Evolutionary conservation across 2,113 vertebrate genomes (phyloP).

Genomic region (Mustelus asterias): DNA sequence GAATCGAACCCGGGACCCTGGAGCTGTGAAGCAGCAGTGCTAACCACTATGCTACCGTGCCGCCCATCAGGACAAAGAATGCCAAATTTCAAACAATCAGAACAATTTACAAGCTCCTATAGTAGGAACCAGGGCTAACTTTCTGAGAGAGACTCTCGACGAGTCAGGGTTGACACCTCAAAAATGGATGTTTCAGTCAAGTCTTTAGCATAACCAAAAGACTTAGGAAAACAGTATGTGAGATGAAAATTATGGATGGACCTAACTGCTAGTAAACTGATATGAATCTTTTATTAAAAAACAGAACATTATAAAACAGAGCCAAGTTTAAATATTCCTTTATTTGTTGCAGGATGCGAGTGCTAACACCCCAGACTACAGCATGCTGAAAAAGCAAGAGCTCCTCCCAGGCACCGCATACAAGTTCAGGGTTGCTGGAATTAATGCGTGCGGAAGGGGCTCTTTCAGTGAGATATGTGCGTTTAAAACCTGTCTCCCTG

Average conservation of each 20-base stretch:
- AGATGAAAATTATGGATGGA: not conserved
- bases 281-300: not conserved
- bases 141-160: too few species aligned
- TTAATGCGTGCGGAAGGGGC: conserved; percentile 82
- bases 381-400: conserved; percentile 70
- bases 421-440: conserved; percentile 84
- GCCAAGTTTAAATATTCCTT: not conserved
- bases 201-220: not conserved
- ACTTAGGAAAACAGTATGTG: not conserved
- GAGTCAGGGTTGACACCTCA: not conserved
- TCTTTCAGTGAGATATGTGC: conserved; percentile 85
- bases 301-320: not conserved
- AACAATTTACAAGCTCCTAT: too few species aligned
- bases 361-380: conserved; percentile 67
- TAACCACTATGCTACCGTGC: too few species aligned
- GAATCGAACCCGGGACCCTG: too few species aligned
- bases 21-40: too few species aligned
- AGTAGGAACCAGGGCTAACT: not conserved
- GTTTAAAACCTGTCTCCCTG: conserved; percentile 93
- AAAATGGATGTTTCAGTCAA: not conserved
- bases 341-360: conserved; percentile 54
- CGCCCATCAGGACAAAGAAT: too few species aligned
- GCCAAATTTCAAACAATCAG: too few species aligned
- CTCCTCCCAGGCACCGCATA: conserved; percentile 80
- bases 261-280: not conserved